Percentiles rank a stretch among this genome's conserved stretches.
Evolutionary conservation across 2,797 vertebrate genomes (phyloP).

Genomic region (Bucorvus abyssinicus): DNA sequence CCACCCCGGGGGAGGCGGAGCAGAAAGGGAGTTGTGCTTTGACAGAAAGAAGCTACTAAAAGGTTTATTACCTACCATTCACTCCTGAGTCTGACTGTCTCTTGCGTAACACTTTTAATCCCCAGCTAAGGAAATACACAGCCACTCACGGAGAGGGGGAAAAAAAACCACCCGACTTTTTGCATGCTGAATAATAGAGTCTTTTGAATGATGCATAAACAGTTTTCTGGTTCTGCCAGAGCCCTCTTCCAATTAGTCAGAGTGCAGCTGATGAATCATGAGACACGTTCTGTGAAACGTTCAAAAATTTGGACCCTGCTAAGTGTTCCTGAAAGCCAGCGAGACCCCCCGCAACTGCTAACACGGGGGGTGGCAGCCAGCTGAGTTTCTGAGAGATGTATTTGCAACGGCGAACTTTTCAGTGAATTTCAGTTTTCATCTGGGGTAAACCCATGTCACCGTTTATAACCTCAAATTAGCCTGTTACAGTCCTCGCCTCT

Average conservation of each 20-base stretch:
- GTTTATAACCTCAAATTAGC: background rate
- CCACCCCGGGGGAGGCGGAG: background rate
- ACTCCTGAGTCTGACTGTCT: background rate
- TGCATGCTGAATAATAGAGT: slow-evolving; percentile 39
- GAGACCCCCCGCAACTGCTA: slow-evolving; percentile 50
- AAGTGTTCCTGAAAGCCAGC: slow-evolving; percentile 17
- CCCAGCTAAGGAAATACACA: background rate
- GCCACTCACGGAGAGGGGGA: background rate
- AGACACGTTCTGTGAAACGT: slow-evolving; percentile 62
- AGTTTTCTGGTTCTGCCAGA: slow-evolving; percentile 59
- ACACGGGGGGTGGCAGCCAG: background rate
- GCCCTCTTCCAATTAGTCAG: slow-evolving; percentile 62
- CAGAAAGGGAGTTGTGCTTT: slow-evolving; percentile 17
- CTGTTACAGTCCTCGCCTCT: background rate
- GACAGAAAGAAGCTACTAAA: background rate
- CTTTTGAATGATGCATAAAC: slow-evolving; percentile 46
- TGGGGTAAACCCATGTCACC: background rate
- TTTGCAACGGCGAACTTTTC: background rate
- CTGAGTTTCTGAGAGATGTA: background rate
- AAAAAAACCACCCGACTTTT: background rate
- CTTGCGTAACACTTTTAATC: slow-evolving; percentile 25
- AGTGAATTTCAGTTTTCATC: background rate
- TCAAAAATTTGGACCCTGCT: slow-evolving; percentile 45
- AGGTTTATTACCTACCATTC: background rate
- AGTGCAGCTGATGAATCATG: slow-evolving; percentile 61